Evolutionary conservation across 2,113 vertebrate genomes (phyloP).

Genomic region (Phyllopteryx taeniolatus): DNA sequence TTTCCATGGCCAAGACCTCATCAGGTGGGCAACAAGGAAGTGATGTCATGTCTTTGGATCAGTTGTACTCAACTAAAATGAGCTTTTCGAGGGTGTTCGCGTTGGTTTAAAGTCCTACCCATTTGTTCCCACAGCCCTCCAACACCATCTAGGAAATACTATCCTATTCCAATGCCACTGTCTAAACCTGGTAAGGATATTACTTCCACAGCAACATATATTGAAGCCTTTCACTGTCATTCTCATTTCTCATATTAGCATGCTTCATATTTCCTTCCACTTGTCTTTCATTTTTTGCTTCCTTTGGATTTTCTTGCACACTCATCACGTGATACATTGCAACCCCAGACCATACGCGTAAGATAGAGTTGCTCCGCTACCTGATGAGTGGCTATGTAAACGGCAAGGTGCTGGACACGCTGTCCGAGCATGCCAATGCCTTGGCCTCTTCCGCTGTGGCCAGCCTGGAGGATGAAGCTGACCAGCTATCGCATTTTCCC

Average conservation of each 20-base stretch:
- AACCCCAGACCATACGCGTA: conserved; percentile 84
- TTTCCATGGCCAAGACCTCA: conserved; percentile 85
- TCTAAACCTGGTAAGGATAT: conserved; percentile 88
- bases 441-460: conserved; percentile 85
- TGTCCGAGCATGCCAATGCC: conserved; percentile 87
- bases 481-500: conserved; percentile 84
- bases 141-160: conserved; percentile 87
- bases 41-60: neutral
- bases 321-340: neutral
- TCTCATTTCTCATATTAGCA: conserved; percentile 46
- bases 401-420: conserved; percentile 80
- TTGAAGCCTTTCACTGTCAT: conserved; percentile 17
- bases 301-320: conserved; percentile 43
- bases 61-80: neutral
- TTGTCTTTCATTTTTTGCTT: conserved; percentile 59
- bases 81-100: neutral
- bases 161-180: conserved; percentile 95
- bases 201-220: neutral
- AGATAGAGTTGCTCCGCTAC: conserved; percentile 88
- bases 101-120: neutral
- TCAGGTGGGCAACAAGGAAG: conserved; percentile 73
- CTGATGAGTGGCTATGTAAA: conserved; percentile 88
- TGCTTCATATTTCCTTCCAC: conserved; percentile 60
- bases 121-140: conserved; percentile 76
- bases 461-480: conserved; percentile 83